Base-by-base conservation (phyloP, 2,113 vertebrate species). In the Tiliqua scincoides region DNA sequence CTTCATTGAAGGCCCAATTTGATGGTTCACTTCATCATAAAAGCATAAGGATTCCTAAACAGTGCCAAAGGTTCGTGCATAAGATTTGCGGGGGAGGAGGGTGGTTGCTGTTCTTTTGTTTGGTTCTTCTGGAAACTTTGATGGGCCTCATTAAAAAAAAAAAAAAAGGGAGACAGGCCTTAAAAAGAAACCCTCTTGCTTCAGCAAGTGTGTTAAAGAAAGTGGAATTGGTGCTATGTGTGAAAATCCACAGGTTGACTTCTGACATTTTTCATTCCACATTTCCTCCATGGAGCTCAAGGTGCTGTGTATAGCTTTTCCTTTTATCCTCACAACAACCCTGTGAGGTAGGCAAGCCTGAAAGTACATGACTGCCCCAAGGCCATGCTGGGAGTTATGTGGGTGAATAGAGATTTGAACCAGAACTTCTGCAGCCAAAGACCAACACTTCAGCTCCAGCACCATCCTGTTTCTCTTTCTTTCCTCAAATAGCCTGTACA, bases 21-120 rank as follows among this genome's bases (percentile, higher is more conserved):
- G 54, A 87, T 75, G 62, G 67, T 85, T 89, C 71, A 82, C 90
- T 88, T 90, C 79, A 90, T 91, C 79, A 85, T 89, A 87, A 95
- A 89, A 3, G 43, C 92, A 65, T 93, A 91, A 89, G 89, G 48
- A 91, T 92, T 92, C 88, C 89, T 93, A 88, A 88, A 88, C 78
- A 4, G 68, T 91, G 74, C 76, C 85, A 84, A 79, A 73, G 67
- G 35, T 86, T 88, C 25, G 73, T 65, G 84, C 71, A 57, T 90
- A 76, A 88, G 30, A 30, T 83, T 86, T 79, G 67, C 27, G 61
- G 79, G 88, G 77, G 75, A 8, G 59, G 40, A 17, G 43, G 52
- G 59, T n/a, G 71, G 70, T 57, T 68, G 25, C 27, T 62, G 59
- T 59, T 80, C 85, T 81, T 86, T 86, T 86, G 85, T 86, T 74